A percentile compares a stretch with the other conserved stretches of the same genome.
Conservation (phyloP, 2,797 vertebrate species). For the Channallabes apus region DNA sequence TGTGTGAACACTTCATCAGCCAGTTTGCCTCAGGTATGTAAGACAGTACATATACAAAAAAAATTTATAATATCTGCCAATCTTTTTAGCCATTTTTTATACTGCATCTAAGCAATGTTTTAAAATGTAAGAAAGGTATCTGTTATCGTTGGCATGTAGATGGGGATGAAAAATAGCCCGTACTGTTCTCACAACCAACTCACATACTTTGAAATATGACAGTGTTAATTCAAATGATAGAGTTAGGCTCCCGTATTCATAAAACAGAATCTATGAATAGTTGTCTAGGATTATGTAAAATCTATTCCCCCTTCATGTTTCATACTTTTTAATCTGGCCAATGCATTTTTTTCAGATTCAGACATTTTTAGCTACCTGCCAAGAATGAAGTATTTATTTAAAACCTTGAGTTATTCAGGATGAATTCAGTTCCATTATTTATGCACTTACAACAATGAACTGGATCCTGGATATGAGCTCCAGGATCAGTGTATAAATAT, state of each 20-base stretch:
- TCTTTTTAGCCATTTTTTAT: background rate
- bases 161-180: slow-evolving; percentile 20
- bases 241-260: background rate
- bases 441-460: background rate
- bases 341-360: background rate
- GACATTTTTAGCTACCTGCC: slow-evolving; percentile 1
- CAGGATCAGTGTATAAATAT: background rate
- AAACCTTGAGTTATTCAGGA: background rate
- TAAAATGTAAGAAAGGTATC: slow-evolving; percentile 18
- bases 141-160: slow-evolving; percentile 10
- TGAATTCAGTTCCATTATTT: background rate
- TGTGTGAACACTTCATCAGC: background rate
- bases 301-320: background rate
- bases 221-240: slow-evolving; percentile 16
- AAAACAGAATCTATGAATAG: slow-evolving; percentile 1
- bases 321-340: slow-evolving; percentile 5
- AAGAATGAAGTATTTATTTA: background rate
- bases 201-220: background rate
- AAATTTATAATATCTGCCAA: background rate
- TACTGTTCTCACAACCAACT: slow-evolving; percentile 24
- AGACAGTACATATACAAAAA: background rate
- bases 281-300: slow-evolving; percentile 6
- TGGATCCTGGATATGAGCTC: background rate
- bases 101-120: background rate
- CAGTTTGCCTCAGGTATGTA: slow-evolving; percentile 5